Evolutionary conservation across 1,140 invertebrate genomes (phyloP), one percentile per base, ranked within the genome.

Genomic region (Leptinotarsa defecta): DNA sequence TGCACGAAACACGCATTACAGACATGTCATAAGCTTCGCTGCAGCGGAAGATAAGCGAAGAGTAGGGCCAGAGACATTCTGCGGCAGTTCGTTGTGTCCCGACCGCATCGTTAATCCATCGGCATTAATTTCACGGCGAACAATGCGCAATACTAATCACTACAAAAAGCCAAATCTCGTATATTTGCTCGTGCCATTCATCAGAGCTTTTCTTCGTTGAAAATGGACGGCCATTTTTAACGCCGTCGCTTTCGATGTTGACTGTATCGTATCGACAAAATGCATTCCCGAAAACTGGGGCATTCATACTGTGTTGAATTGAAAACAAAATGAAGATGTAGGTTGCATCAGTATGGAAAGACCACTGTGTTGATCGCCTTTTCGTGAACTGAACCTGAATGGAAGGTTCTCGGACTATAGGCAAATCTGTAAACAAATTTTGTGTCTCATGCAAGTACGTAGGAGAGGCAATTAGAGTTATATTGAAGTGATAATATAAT

Each of bases 91-190:
- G 69, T 57, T 57, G 49, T 71, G 24, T 49, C n/a, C 69, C 43
- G 69, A 68, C 69, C 49, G 43, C 69, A 57, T 71, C 69, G 69
- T 24, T 71, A 71, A 71, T 71, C 69, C 69, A 71, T 71, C 69
- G 69, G 69, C 69, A 71, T 71, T 71, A 71, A 71, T 71, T 71
- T 71, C 49, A 43, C 6, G 69, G 69, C n/a, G 48, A 24, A 71
- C 69, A 71, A 71, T 71, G 69, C 69, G 69, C 69, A 71, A 71
- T 71, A 48, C 69, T 71, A 71, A 71, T 71, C 69, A 71, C 69
- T 71, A 71, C 69, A 71, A 71, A 71, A 71, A 71, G 69, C 69
- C 48, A 71, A 71, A 71, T 71, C 69, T 71, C 24, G 69, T 71
- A 71, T 71, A 71, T 71, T 71, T 49, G 69, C 68, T 48, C 34